Conservation (phyloP, 1,140 invertebrate species). For the Drosophila santomea region DNA sequence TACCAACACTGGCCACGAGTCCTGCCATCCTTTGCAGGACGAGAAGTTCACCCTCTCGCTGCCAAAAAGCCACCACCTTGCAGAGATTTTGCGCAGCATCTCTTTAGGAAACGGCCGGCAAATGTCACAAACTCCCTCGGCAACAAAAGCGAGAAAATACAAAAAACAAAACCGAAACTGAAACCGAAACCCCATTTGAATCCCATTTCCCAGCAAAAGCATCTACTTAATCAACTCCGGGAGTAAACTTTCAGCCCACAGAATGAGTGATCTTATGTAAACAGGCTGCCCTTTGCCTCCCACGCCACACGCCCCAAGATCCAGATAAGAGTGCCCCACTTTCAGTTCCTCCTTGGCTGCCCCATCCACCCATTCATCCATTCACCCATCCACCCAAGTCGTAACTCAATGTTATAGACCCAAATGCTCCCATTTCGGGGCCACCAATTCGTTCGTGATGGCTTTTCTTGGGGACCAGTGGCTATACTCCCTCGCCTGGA, state of each 20-base stretch:
- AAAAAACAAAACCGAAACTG: conserved; percentile 22
- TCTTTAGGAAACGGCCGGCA: conserved; percentile 31
- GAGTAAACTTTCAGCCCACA: conserved; percentile 17
- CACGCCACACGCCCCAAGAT: conserved; percentile 33
- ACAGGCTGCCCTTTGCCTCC: conserved; percentile 42
- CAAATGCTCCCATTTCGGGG: conserved; percentile 30
- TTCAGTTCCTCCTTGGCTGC: conserved; percentile 24
- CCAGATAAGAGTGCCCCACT: conserved; percentile 50
- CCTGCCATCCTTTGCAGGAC: conserved; percentile 6
- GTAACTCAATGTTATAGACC: conserved; percentile 46
- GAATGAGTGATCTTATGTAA: conserved; percentile 51
- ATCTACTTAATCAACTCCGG: conserved; percentile 35
- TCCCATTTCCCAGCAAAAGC: conserved; percentile 18
- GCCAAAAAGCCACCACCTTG: conserved; percentile 28
- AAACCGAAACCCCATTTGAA: conserved; percentile 3
- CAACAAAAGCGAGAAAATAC: conserved; percentile 28
- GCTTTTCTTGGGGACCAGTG: conserved; percentile 43
- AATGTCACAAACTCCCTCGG: conserved; percentile 28
- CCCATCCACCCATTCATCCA: neutral
- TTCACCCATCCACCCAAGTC: conserved; percentile 2
- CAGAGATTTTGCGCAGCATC: conserved; percentile 39
- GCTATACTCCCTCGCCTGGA: conserved; percentile 49
- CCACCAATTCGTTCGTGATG: conserved; percentile 60
- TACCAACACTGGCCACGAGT: neutral
- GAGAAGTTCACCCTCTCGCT: conserved; percentile 10